These are phyloP conservation scores for Allolobophora icterica DNA, from an alignment of 2,888 invertebrate species.

Conservation along the genomic window DNA sequence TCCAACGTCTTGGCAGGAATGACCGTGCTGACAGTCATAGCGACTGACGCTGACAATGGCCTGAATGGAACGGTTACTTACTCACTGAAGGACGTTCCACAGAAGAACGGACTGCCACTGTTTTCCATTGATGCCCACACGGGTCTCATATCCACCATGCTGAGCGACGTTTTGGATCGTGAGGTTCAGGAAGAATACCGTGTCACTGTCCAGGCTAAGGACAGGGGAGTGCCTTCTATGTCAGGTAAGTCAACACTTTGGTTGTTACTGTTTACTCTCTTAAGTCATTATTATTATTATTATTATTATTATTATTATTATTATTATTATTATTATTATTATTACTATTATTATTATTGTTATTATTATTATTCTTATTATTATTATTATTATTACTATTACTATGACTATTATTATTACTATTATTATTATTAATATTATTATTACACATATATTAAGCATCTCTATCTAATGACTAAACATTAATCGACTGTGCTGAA, in stretches of 20 bases:
- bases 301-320: not conserved
- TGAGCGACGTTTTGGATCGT: slow-evolving; percentile 55
- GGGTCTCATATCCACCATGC: slow-evolving; percentile 57
- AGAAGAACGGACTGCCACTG: slow-evolving; percentile 41
- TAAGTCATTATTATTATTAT: not conserved
- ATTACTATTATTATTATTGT: no score
- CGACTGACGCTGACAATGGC: slow-evolving; percentile 94
- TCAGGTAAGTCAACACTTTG: slow-evolving; percentile 37
- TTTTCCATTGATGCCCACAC: slow-evolving; percentile 54
- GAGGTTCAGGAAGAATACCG: slow-evolving; percentile 73
- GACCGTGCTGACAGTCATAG: slow-evolving; percentile 93
- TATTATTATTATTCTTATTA: no score
- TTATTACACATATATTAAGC: no score
- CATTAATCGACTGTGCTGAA: no score
- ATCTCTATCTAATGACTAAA: no score
- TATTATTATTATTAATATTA: no score
- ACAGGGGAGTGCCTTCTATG: slow-evolving; percentile 65
- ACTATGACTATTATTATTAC: no score
- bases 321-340: not conserved
- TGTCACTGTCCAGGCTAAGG: slow-evolving; percentile 88
- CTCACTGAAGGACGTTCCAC: slow-evolving; percentile 51
- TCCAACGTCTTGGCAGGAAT: slow-evolving; percentile 38
- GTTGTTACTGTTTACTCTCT: not conserved
- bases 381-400: no score
- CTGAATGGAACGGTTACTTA: slow-evolving; percentile 77